Evolutionary conservation across 1,140 invertebrate species (phyloP).

Genomic region (Trichogramma pretiosum): DNA sequence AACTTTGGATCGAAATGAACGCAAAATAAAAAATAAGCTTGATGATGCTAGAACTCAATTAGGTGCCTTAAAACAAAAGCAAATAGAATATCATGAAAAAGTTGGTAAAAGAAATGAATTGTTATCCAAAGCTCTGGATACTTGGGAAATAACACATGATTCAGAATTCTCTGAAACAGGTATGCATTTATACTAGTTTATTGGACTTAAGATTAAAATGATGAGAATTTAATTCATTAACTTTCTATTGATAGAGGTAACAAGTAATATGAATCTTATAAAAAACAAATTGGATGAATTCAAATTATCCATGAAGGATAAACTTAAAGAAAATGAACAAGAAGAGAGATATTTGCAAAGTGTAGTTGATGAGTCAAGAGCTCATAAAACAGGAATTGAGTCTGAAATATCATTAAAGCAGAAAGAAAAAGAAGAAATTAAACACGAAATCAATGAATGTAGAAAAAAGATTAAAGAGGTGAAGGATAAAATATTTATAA

Average conservation of each 20-base stretch:
- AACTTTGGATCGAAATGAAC: slow-evolving; percentile 12
- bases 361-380: slow-evolving; percentile 41
- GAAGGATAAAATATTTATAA: background rate
- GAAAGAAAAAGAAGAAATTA: slow-evolving; percentile 45
- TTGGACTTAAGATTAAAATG: slow-evolving; percentile 10
- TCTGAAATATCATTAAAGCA: slow-evolving; percentile 45
- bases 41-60: slow-evolving; percentile 16
- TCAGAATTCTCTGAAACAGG: slow-evolving; percentile 26
- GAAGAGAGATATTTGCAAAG: slow-evolving; percentile 45
- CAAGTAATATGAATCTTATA: slow-evolving; percentile 30
- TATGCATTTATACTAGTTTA: slow-evolving; percentile 12
- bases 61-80: slow-evolving; percentile 14
- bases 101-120: slow-evolving; percentile 28
- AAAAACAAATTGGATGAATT: slow-evolving; percentile 38
- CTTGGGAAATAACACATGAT: slow-evolving; percentile 25
- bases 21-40: slow-evolving; percentile 22
- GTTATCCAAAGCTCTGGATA: slow-evolving; percentile 24
- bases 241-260: slow-evolving; percentile 25
- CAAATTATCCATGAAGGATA: slow-evolving; percentile 36
- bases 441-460: slow-evolving; percentile 42
- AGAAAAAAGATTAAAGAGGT: slow-evolving; percentile 29
- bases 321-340: slow-evolving; percentile 36
- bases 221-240: background rate
- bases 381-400: slow-evolving; percentile 38
- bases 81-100: slow-evolving; percentile 21